Evolutionary conservation across 2,888 invertebrate genomes (phyloP).

Genomic region (Drosophila hamatofila): DNA sequence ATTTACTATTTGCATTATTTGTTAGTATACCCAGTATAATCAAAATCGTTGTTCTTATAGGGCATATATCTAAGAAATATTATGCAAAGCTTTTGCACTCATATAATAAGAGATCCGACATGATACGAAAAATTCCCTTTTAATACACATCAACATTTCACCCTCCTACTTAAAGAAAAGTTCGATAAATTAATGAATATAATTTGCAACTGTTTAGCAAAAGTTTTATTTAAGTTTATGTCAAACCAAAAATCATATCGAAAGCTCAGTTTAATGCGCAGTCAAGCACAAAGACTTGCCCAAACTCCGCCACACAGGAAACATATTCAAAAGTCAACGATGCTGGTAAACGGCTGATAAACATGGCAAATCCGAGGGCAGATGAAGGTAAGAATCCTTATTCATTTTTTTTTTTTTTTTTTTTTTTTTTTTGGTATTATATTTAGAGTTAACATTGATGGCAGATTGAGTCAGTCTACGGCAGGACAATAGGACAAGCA

Average conservation of each 20-base stretch:
- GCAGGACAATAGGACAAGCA: slow-evolving; percentile 23
- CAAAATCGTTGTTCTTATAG: too few species aligned
- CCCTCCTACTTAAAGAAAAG: too few species aligned
- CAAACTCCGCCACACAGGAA: slow-evolving; percentile 28
- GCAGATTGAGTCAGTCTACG: slow-evolving; percentile 58
- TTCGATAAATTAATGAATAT: not conserved
- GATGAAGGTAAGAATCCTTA: slow-evolving; percentile 25
- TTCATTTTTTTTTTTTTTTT: slow-evolving; percentile 19
- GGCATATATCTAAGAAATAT: not conserved
- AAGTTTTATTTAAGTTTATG: slow-evolving; percentile 30
- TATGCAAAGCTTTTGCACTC: not conserved
- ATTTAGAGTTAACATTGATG: slow-evolving; percentile 57
- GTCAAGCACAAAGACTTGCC: slow-evolving; percentile 48
- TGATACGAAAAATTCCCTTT: not conserved
- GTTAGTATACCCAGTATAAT: too few species aligned
- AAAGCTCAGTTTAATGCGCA: slow-evolving; percentile 46
- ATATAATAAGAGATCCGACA: not conserved
- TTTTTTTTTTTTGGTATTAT: slow-evolving; percentile 21
- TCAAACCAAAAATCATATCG: slow-evolving; percentile 37
- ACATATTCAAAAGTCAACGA: slow-evolving; percentile 49
- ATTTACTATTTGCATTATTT: too few species aligned
- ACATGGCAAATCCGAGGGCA: slow-evolving; percentile 36
- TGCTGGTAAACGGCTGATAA: slow-evolving; percentile 56
- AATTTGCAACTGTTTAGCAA: not conserved
- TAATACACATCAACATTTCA: not conserved